phyloP scores from a whole-genome alignment of 1,140 invertebrate genomes.

The Pachypeltis micranthus region DNA sequence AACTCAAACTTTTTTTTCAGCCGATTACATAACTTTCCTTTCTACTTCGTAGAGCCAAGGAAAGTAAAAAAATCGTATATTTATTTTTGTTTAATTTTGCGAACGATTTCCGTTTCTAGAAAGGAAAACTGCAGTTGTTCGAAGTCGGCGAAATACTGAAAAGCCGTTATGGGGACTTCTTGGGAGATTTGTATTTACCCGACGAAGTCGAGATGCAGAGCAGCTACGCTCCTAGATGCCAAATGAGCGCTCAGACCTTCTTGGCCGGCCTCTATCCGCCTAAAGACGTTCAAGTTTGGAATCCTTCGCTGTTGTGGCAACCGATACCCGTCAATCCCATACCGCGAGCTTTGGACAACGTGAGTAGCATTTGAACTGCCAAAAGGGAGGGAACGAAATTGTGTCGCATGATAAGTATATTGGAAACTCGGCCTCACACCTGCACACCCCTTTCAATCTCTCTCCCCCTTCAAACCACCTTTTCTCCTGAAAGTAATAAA shows the following conservation, averaged over 20 bases:
- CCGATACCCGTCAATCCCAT: conserved; percentile 74
- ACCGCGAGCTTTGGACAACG: conserved; percentile 53
- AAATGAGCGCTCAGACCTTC: conserved; percentile 73
- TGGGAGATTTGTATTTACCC: conserved; percentile 45
- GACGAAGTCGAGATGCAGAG: conserved; percentile 58
- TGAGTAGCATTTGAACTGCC: no score
- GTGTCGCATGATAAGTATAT: no score
- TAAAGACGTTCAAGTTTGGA: conserved; percentile 52
- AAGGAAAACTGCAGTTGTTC: conserved; percentile 64
- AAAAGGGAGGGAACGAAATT: no score
- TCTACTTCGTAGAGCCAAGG: no score
- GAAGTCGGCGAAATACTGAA: conserved; percentile 61
- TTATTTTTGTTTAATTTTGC: neutral
- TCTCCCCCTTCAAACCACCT: no score
- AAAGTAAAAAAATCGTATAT: conserved; percentile 12
- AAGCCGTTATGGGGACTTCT: conserved; percentile 51
- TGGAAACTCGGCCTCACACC: no score
- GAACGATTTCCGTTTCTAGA: conserved; percentile 41
- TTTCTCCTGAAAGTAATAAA: no score
- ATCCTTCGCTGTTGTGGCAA: conserved; percentile 63
- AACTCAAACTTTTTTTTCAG: neutral
- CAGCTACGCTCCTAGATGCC: conserved; percentile 66
- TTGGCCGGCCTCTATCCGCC: conserved; percentile 76
- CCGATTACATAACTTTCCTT: no score
- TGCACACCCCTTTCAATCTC: no score